Evolutionary conservation across 1,140 invertebrate species (phyloP).

Genomic region (Saccostrea cuccullata): DNA sequence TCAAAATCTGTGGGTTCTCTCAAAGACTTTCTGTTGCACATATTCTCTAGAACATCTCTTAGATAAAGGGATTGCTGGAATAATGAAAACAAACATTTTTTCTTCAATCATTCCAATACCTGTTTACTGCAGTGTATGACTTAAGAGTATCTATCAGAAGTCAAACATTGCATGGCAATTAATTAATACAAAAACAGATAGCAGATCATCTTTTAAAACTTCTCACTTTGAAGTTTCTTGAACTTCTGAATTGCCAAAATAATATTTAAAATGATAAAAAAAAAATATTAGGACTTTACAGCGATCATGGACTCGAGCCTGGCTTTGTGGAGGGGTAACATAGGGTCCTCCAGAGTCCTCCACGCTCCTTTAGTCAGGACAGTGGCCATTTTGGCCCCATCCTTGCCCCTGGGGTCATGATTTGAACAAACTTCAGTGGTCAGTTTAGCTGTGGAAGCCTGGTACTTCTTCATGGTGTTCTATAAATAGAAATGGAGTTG

Average conservation of each 20-base stretch:
- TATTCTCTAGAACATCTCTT: constrained; percentile 74
- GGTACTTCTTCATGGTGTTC: constrained; percentile 72
- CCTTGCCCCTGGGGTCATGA: too few species aligned
- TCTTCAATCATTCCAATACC: too few species aligned
- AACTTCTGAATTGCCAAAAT: not conserved
- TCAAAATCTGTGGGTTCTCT: constrained; percentile 78
- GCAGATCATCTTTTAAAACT: not conserved
- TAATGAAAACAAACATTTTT: not conserved
- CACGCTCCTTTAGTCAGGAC: constrained; percentile 68
- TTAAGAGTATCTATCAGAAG: too few species aligned
- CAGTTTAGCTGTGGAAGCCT: constrained; percentile 69
- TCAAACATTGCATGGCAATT: too few species aligned
- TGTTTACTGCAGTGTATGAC: too few species aligned
- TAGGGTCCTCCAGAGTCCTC: constrained; percentile 73
- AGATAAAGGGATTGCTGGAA: constrained; percentile 76
- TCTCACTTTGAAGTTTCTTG: not conserved
- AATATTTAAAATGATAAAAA: not conserved
- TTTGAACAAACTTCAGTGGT: too few species aligned
- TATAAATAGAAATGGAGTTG: constrained; percentile 6
- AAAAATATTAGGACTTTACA: constrained; percentile 62
- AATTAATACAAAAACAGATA: too few species aligned
- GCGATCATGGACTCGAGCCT: constrained; percentile 76
- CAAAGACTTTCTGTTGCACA: constrained; percentile 73
- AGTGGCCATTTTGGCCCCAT: constrained; percentile 70
- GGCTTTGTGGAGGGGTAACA: constrained; percentile 75